phyloP scores from a whole-genome alignment of 2,113 vertebrate species.

The Sinosuthora webbiana region DNA sequence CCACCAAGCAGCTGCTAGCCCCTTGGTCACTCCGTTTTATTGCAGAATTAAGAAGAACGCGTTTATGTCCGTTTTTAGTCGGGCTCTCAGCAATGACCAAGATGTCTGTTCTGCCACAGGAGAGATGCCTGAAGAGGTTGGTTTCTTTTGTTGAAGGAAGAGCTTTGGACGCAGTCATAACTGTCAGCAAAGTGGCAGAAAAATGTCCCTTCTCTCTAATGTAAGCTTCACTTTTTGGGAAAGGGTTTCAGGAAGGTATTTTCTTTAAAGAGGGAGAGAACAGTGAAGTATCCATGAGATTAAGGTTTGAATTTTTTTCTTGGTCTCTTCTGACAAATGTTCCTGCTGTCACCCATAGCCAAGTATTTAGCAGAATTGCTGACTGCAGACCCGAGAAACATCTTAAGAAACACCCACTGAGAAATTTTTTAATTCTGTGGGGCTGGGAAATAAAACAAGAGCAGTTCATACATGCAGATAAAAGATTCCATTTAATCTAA shows the following conservation, averaged over 20 bases:
- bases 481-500: background rate
- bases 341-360: background rate
- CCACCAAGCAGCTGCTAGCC: background rate
- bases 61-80: background rate
- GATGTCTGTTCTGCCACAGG: background rate
- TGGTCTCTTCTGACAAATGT: background rate
- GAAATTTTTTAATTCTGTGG: background rate
- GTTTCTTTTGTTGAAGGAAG: background rate
- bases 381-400: background rate
- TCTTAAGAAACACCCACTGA: background rate
- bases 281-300: accelerated
- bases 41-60: background rate
- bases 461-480: background rate
- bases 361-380: background rate
- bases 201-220: background rate
- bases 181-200: background rate
- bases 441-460: background rate
- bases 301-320: background rate
- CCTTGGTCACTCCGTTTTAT: background rate
- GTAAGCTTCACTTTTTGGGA: background rate
- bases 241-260: background rate
- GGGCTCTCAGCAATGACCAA: accelerated
- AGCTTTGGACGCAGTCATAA: background rate
- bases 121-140: background rate
- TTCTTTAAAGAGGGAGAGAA: background rate